Evolutionary conservation across 2,888 invertebrate species (phyloP), one percentile per base, ranked within the genome.

Genomic region (Odontothrips loti): DNA sequence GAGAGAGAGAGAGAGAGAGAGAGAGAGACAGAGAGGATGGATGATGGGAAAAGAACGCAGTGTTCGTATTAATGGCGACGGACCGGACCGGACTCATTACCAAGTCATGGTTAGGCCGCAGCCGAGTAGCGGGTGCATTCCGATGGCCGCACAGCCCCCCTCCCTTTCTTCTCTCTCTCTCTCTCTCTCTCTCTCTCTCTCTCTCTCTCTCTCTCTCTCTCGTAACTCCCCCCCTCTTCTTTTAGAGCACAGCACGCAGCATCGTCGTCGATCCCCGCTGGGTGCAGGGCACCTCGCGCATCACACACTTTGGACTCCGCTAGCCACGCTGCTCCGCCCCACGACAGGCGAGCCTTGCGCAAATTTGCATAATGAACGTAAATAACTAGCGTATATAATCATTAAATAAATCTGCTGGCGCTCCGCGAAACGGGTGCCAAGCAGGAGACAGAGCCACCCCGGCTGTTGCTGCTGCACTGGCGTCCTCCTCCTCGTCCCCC

Each of bases 31-130:
- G n/a, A n/a, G n/a, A n/a, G n/a, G 68, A n/a, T 68, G 68, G 23
- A 51, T 51, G 23, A 68, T 11, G 68, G 68, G 68, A 12, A 27
- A 75, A 75, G 27, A 75, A 75, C 68, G 68, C 68, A 75, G 58
- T 75, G 11, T 75, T 75, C 68, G 9, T 75, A 75, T 75, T 75
- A 75, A 75, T 75, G 23, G 23, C 68, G 68, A 27, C 68, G 17
- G 58, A 0, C 58, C 15, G 51, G 51, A 11, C 68, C 68, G 12
- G 68, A 75, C 68, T 75, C 68, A 75, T 75, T 75, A 75, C 8
- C 23, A 75, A 75, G 68, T 75, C 68, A 75, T 27, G 27, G 68
- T 27, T 43, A 43, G 27, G 68, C 68, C 68, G 27, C 68, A 27
- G 15, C 20, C 58, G 34, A 43, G 34, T 2, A 43, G 34, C 34